Conservation (phyloP, 1,140 invertebrate genomes). For the Metopolophium dirhodum region DNA sequence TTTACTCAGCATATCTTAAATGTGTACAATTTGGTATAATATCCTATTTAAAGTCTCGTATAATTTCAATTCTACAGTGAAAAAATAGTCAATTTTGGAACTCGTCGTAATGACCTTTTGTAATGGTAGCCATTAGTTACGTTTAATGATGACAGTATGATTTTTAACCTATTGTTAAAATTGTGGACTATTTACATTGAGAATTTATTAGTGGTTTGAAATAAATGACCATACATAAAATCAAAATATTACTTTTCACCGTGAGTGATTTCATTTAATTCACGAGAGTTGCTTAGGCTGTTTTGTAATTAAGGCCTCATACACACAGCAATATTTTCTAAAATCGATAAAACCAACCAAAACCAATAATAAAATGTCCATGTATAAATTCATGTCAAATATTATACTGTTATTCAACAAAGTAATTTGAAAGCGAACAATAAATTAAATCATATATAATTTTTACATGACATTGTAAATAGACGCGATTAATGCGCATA, state of each 20-base stretch:
- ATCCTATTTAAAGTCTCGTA: not conserved
- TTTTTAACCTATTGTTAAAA: constrained; percentile 39
- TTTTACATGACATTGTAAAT: not conserved
- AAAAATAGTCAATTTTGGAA: constrained; percentile 22
- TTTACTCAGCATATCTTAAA: not conserved
- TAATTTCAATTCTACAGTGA: not conserved
- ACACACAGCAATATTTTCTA: not conserved
- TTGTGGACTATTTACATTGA: not conserved
- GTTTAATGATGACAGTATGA: constrained; percentile 34
- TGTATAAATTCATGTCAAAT: not conserved
- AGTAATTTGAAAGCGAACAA: not conserved
- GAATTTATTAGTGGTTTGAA: not conserved
- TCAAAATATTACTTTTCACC: not conserved
- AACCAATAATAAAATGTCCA: not conserved
- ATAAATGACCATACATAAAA: constrained; percentile 2
- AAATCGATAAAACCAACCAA: not conserved
- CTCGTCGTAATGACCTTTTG: not conserved
- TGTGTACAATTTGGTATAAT: not conserved
- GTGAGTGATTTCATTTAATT: not conserved
- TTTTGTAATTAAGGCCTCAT: not conserved
- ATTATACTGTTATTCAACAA: not conserved
- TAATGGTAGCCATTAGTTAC: constrained; percentile 31
- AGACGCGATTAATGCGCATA: not conserved
- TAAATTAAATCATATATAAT: not conserved
- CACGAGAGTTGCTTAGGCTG: not conserved